These are phyloP conservation scores for Holothuria scabra DNA, from an alignment of 53 echinoderm and acorn worm genomes.

Conservation along the genomic window DNA sequence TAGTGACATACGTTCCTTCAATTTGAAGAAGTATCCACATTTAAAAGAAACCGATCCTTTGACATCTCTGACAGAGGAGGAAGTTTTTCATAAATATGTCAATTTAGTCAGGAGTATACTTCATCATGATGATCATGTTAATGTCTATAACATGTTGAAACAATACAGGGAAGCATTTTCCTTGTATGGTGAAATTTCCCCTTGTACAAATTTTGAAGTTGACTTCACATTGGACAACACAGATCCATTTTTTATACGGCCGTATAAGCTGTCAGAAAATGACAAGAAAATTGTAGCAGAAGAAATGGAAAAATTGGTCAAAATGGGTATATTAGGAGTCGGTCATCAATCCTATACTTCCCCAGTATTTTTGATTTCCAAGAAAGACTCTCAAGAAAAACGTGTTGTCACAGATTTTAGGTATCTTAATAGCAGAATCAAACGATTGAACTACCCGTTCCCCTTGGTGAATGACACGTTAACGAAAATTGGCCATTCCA, in stretches of 20 bases:
- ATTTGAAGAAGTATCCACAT: conserved; percentile 37
- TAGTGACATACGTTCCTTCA: too few species aligned
- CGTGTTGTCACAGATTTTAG: too few species aligned
- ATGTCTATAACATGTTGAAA: background rate
- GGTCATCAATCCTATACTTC: conserved; percentile 43
- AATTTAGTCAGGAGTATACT: conserved; percentile 12
- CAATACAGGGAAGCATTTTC: conserved; percentile 36
- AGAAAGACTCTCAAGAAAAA: conserved; percentile 4
- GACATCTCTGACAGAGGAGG: too few species aligned
- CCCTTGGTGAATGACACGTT: too few species aligned
- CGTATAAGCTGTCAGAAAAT: too few species aligned
- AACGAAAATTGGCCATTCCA: conserved; percentile 1
- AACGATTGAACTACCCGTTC: conserved; percentile 34
- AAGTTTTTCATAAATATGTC: conserved; percentile 10
- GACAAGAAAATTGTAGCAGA: too few species aligned
- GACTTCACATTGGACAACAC: conserved; percentile 12
- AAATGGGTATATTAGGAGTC: background rate
- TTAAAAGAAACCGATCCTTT: too few species aligned
- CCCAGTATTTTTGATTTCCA: conserved; percentile 27
- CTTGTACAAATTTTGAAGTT: conserved; percentile 18
- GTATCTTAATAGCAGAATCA: conserved; percentile 24
- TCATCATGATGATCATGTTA: background rate
- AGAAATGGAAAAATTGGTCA: too few species aligned
- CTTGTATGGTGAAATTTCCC: conserved; percentile 46
- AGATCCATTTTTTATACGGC: conserved; percentile 28